Conservation (phyloP, 1,140 invertebrate species). For the Lanistes nyassanus region DNA sequence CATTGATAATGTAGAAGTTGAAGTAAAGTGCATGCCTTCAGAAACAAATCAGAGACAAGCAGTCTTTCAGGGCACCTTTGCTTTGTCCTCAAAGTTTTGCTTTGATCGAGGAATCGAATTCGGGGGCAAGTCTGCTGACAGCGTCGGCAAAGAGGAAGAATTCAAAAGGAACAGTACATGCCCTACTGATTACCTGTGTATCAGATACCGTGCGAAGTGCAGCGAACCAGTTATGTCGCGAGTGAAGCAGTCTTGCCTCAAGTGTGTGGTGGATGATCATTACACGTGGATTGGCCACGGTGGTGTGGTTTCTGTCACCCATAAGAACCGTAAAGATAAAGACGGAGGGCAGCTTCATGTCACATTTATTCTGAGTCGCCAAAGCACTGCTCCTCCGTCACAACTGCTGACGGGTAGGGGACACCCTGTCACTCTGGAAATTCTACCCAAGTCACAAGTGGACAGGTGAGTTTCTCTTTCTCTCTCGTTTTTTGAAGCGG, state of each 20-base stretch:
- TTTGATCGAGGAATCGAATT: conserved; percentile 36
- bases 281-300: conserved; percentile 20
- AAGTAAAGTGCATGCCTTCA: not conserved
- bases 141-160: not conserved
- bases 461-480: conserved; percentile 22
- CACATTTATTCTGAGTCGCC: conserved; percentile 5
- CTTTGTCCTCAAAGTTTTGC: conserved; percentile 27
- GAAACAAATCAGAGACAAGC: not conserved
- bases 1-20: conserved; percentile 28
- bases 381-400: not conserved
- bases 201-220: conserved; percentile 7
- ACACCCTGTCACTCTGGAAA: conserved; percentile 3
- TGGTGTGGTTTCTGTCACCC: not conserved
- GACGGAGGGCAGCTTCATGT: not conserved
- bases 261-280: not conserved
- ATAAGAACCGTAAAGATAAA: not conserved
- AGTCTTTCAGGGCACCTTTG: conserved; percentile 23
- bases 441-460: conserved; percentile 21
- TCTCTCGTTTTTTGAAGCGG: too few species aligned
- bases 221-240: not conserved
- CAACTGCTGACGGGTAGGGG: not conserved
- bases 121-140: conserved; percentile 9
- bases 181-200: conserved; percentile 36
- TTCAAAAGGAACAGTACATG: not conserved
- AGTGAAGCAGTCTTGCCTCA: not conserved